Evolutionary conservation across 92 coral and sea anemone species (phyloP).

Genomic region (Scolanthus callimorphus): DNA sequence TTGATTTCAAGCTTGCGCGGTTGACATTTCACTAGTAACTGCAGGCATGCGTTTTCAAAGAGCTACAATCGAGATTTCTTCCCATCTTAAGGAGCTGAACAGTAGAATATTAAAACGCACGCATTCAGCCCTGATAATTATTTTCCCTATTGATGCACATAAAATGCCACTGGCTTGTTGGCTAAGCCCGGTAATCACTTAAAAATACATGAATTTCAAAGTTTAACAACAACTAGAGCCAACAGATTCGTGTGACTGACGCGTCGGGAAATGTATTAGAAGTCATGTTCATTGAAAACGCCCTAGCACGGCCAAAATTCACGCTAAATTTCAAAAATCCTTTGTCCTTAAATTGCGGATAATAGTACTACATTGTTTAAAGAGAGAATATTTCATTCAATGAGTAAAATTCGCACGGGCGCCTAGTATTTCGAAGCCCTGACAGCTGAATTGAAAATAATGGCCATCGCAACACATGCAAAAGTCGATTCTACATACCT

Average conservation of each 20-base stretch:
- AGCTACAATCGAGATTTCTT: not conserved
- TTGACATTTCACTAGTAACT: conserved; percentile 27
- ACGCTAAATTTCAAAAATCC: conserved; percentile 17
- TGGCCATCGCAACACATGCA: conserved; percentile 24
- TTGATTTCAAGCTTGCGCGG: conserved; percentile 43
- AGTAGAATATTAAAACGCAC: not conserved
- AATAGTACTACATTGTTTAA: conserved; percentile 8
- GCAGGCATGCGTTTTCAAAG: conserved; percentile 11
- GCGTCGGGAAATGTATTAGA: conserved; percentile 41
- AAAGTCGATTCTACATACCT: conserved; percentile 34
- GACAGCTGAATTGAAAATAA: conserved; percentile 55
- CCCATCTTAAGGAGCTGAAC: not conserved
- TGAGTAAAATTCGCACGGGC: conserved; percentile 13
- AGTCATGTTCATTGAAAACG: conserved; percentile 38
- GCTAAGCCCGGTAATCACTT: conserved; percentile 50
- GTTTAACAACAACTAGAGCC: conserved; percentile 68
- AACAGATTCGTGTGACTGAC: conserved; percentile 53
- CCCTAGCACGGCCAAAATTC: conserved; percentile 23
- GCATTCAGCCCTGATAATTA: not conserved
- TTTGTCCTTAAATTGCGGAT: conserved; percentile 15
- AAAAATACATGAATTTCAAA: conserved; percentile 87
- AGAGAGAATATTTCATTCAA: not conserved
- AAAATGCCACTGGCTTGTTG: conserved; percentile 53
- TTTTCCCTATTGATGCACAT: not conserved
- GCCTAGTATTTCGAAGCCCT: conserved; percentile 4